A percentile compares a stretch with the other conserved stretches of the same genome.
Evolutionary conservation across 2,113 vertebrate species (phyloP).

Genomic region (Nematolebias whitei): DNA sequence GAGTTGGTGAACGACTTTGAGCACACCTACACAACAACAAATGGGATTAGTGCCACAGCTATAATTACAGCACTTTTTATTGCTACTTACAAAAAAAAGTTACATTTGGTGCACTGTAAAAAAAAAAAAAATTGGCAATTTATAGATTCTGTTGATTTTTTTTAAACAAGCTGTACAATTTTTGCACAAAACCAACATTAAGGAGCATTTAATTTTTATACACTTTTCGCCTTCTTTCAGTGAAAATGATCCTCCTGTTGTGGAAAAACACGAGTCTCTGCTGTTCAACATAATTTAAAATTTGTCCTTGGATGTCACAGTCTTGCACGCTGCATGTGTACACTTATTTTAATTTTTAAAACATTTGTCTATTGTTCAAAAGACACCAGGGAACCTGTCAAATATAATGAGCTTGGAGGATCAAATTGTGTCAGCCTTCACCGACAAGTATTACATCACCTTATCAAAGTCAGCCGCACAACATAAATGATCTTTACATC

Average conservation of each 20-base stretch:
- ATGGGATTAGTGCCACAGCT: conserved; percentile 3
- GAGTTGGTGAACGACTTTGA: conserved; percentile 89
- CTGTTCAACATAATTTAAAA: neutral
- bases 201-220: neutral
- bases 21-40: conserved; percentile 77
- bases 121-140: too few species aligned
- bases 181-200: neutral
- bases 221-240: neutral
- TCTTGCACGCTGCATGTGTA: conserved; percentile 1
- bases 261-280: neutral
- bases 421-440: conserved; percentile 24
- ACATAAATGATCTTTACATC: conserved; percentile 37
- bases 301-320: neutral
- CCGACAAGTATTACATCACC: conserved; percentile 58
- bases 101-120: neutral
- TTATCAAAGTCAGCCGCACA: conserved; percentile 24
- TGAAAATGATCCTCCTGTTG: neutral
- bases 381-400: conserved; percentile 25
- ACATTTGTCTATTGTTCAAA: conserved; percentile 13
- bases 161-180: neutral
- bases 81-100: neutral
- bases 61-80: conserved; percentile 5
- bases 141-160: too few species aligned
- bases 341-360: conserved; percentile 11
- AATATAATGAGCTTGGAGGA: conserved; percentile 36